These are phyloP conservation scores for Neoitamus cyanurus DNA, from an alignment of 2,888 invertebrate species.

Conservation along the genomic window DNA sequence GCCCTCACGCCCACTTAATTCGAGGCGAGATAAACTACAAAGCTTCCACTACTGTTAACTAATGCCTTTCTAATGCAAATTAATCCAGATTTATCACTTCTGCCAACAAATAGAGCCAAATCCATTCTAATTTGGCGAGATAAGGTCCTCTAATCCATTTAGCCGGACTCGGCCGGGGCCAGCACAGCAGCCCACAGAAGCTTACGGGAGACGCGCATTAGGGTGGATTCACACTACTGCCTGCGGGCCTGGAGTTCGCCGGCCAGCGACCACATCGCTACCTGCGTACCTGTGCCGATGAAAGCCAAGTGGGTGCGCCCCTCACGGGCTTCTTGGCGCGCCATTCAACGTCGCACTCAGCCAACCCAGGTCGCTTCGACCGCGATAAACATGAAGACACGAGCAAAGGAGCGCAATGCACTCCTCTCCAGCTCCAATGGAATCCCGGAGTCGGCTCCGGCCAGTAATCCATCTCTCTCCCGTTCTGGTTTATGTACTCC, in stretches of 20 bases:
- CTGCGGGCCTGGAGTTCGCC: neutral
- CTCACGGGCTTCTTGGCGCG: constrained; percentile 6
- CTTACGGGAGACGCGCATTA: neutral
- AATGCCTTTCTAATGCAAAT: constrained; percentile 35
- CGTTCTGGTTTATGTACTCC: neutral
- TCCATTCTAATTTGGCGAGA: constrained; percentile 19
- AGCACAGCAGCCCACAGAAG: neutral
- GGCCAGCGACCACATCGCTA: neutral
- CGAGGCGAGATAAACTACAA: neutral
- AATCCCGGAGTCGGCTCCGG: neutral
- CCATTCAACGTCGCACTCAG: neutral
- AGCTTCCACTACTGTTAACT: constrained; percentile 24
- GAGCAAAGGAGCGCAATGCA: neutral
- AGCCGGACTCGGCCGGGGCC: neutral
- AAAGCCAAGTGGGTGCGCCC: constrained; percentile 52
- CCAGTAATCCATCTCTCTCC: neutral
- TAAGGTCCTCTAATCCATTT: constrained; percentile 13
- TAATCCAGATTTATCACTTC: constrained; percentile 6
- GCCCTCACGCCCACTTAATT: neutral
- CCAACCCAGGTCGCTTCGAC: neutral
- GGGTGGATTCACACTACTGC: neutral
- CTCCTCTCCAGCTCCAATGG: constrained; percentile 9
- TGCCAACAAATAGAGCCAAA: constrained; percentile 6
- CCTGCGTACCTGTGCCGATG: neutral
- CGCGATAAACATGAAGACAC: neutral